Percentiles rank a stretch among this genome's conserved stretches.
These are phyloP conservation scores for Archips xylosteana DNA, from an alignment of 2,888 invertebrate genomes.

Conservation along the genomic window DNA sequence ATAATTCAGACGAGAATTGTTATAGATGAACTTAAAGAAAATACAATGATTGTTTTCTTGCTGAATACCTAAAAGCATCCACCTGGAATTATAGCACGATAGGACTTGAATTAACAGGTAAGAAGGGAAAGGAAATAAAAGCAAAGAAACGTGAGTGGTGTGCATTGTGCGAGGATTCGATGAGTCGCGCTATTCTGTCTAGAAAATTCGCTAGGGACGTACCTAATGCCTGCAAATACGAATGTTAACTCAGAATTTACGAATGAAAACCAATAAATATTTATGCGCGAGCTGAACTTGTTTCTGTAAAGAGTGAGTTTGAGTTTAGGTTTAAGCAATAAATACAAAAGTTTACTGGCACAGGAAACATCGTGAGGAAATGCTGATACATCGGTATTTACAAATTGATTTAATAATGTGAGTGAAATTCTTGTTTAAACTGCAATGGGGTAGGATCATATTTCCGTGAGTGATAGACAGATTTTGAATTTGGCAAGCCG, in stretches of 20 bases:
- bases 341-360: not conserved
- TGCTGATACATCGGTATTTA: no score
- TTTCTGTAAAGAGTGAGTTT: not conserved
- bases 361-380: not conserved
- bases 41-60: not conserved
- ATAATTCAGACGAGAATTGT: not conserved
- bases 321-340: not conserved
- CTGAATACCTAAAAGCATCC: not conserved
- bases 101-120: not conserved
- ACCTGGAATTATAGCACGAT: conserved; percentile 6
- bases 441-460: no score
- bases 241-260: not conserved
- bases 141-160: conserved; percentile 11
- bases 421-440: not conserved
- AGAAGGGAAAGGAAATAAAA: not conserved
- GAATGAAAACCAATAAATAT: not conserved
- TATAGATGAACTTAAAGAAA: not conserved
- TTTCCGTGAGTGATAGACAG: no score
- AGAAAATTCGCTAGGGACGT: conserved; percentile 9
- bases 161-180: conserved; percentile 21
- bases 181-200: conserved; percentile 24
- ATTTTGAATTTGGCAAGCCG: no score
- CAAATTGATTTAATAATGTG: not conserved
- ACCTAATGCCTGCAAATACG: conserved; percentile 9
- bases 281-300: not conserved